phyloP scores from a whole-genome alignment of 2,888 invertebrate species.

The Drosophila kuntzei region DNA sequence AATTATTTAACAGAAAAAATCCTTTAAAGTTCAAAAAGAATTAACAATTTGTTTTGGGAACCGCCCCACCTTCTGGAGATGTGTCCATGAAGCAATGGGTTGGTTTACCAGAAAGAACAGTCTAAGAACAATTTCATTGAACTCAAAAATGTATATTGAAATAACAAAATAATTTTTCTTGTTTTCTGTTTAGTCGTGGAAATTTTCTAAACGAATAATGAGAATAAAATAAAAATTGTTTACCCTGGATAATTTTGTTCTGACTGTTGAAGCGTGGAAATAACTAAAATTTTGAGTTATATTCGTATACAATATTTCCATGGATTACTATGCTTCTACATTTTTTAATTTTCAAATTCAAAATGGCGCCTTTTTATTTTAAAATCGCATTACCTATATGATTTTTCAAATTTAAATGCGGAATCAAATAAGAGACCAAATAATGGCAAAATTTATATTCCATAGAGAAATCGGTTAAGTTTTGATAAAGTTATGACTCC shows the following conservation, averaged over 20 bases:
- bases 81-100: conserved; percentile 2
- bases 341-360: neutral
- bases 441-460: no score
- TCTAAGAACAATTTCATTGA: conserved; percentile 8
- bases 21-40: neutral
- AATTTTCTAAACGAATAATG: conserved; percentile 13
- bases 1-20: neutral
- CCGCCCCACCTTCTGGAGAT: neutral
- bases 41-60: neutral
- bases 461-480: no score
- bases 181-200: neutral
- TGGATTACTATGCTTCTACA: conserved; percentile 32
- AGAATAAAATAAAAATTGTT: conserved; percentile 36
- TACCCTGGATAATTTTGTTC: conserved; percentile 51
- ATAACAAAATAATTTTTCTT: conserved; percentile 22
- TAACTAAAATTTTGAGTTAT: conserved; percentile 19
- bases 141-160: conserved; percentile 2
- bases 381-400: no score
- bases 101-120: neutral
- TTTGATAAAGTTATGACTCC: no score
- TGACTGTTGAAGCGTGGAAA: conserved; percentile 36
- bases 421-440: no score
- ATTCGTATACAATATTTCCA: neutral
- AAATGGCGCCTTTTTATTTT: neutral
- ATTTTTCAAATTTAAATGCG: no score